Base-by-base conservation (phyloP, 1,140 invertebrate genomes). In the Drusus annulatus region DNA sequence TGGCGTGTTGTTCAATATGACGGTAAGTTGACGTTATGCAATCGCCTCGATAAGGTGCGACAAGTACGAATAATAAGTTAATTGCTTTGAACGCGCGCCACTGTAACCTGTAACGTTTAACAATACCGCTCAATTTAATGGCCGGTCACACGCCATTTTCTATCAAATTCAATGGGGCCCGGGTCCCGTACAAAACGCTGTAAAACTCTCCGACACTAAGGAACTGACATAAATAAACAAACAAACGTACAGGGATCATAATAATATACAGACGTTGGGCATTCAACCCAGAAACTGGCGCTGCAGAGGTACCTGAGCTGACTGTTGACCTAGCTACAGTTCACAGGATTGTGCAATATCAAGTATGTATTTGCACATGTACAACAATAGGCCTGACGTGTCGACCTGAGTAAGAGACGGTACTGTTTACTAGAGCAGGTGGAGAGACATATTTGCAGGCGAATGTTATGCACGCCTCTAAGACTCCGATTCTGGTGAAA, bases 121-220 rank as follows among this genome's bases (percentile, higher is more conserved):
- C 56, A 60, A 7, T 60, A 60, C 56, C 19, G 19, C 16, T 21
- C 19, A n/a, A 17, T 10, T 5, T 60, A 2, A 17, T n/a, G n/a
- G n/a, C 56, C 8, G 56, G 56, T 60, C 56, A 60, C 56, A 60
- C 56, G 19, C 56, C 23, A 60, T 60, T 60, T 60, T 60, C 56
- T 60, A 60, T 60, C 56, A 60, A 56, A 19, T 56, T 56, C 54
- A 56, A 56, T 56, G n/a, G n/a, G 56, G 23, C 19, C 56, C 2
- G 17, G 23, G 56, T 56, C n/a, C 56, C 2, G 19, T 7, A 60
- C 56, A 60, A 60, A 60, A 60, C 21, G 56, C 56, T 23, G 56
- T 60, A 60, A 60, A 60, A 60, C 23, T 23, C 13, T 21, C 6
- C 56, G 56, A 17, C 56, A 21, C 21, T 60, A 60, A 60, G 56